phyloP scores from a whole-genome alignment of 2,888 invertebrate species.

The Parnassius apollo region DNA sequence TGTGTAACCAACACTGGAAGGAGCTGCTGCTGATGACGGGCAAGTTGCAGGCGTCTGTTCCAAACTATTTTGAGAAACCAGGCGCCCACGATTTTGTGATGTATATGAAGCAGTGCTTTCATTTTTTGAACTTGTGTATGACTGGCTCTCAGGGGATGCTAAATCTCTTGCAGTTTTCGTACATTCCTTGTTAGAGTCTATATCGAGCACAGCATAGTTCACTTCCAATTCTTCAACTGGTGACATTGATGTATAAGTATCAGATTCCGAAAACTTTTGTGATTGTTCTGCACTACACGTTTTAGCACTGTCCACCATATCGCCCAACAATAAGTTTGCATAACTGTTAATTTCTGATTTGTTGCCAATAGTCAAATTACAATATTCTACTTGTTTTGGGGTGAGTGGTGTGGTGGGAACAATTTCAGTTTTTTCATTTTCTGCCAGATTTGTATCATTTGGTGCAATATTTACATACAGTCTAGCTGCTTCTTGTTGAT shows the following conservation, averaged over 20 bases:
- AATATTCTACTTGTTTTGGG: conserved; percentile 67
- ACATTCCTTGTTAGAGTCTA: conserved; percentile 81
- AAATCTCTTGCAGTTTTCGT: conserved; percentile 46
- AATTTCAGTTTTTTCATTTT: conserved; percentile 49
- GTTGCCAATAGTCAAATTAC: conserved; percentile 53
- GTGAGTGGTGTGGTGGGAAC: conserved; percentile 61
- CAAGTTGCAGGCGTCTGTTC: conserved; percentile 46
- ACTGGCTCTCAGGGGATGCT: conserved; percentile 57
- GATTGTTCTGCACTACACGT: conserved; percentile 43
- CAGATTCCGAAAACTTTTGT: conserved; percentile 68
- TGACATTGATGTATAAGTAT: conserved; percentile 66
- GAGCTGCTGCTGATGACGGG: conserved; percentile 80
- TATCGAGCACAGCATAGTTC: conserved; percentile 90
- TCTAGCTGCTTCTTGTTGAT: conserved; percentile 59
- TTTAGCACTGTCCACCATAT: conserved; percentile 55
- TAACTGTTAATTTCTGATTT: conserved; percentile 64
- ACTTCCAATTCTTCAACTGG: conserved; percentile 73
- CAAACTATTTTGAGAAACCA: conserved; percentile 60
- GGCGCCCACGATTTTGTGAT: conserved; percentile 52
- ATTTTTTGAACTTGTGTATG: conserved; percentile 55
- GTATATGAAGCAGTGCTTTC: conserved; percentile 56
- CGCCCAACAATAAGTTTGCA: conserved; percentile 67
- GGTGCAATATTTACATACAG: conserved; percentile 72
- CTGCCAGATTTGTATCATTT: conserved; percentile 47
- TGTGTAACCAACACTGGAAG: conserved; percentile 85